These are phyloP conservation scores for Rhagium mordax DNA, from an alignment of 2,888 invertebrate species.

Conservation along the genomic window DNA sequence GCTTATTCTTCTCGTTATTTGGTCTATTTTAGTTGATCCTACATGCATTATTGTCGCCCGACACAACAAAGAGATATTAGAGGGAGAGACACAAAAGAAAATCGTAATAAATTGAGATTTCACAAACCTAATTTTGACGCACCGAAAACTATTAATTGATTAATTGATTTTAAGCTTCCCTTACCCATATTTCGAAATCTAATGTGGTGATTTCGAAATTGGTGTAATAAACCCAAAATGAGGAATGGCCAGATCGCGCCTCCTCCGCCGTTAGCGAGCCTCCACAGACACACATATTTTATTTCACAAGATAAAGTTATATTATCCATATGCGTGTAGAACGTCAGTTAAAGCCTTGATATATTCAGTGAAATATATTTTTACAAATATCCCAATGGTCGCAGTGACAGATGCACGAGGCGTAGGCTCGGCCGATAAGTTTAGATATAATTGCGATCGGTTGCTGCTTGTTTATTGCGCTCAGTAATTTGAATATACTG, in stretches of 20 bases:
- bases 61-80: no score
- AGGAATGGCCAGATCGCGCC: not conserved
- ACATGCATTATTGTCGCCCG: no score
- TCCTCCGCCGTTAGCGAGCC: not conserved
- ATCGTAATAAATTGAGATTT: no score
- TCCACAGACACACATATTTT: not conserved
- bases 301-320: conserved; percentile 30
- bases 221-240: not conserved
- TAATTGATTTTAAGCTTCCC: no score
- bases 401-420: conserved; percentile 30
- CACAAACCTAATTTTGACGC: no score
- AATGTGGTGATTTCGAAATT: no score
- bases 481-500: conserved; percentile 60
- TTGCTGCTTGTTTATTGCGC: conserved; percentile 59
- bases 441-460: conserved; percentile 57
- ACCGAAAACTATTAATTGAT: no score
- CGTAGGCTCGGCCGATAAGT: conserved; percentile 45
- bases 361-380: conserved; percentile 40
- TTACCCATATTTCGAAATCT: no score
- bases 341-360: conserved; percentile 35
- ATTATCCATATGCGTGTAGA: conserved; percentile 33
- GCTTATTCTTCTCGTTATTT: no score
- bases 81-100: no score
- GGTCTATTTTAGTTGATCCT: no score
- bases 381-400: conserved; percentile 32